Percentiles rank a stretch among this genome's conserved stretches.
Evolutionary conservation across 2,888 invertebrate genomes (phyloP).

Genomic region (Ormyrus rosae): DNA sequence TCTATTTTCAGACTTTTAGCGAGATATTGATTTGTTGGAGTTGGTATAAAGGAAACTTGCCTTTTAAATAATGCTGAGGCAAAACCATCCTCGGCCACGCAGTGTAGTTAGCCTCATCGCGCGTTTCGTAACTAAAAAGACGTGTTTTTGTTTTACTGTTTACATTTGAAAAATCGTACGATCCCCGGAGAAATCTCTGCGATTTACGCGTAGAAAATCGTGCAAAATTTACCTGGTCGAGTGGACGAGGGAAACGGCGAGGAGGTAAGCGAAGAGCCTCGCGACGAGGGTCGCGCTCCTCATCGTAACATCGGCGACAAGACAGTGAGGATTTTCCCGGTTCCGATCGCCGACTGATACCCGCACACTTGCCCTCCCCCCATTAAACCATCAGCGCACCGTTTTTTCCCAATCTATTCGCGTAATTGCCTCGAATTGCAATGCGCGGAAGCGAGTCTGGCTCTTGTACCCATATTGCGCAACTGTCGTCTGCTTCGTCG

Average conservation of each 20-base stretch:
- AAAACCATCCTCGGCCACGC: conserved; percentile 83
- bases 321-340: conserved; percentile 45
- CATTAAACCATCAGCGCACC: conserved; percentile 67
- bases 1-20: too few species aligned
- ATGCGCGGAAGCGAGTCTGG: conserved; percentile 29
- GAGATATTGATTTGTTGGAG: neutral
- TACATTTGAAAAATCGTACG: too few species aligned
- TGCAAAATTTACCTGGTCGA: conserved; percentile 63
- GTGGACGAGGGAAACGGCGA: conserved; percentile 58
- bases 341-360: conserved; percentile 28
- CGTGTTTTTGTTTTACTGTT: too few species aligned
- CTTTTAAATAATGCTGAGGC: conserved; percentile 87
- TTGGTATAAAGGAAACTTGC: conserved; percentile 73
- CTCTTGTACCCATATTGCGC: conserved; percentile 7
- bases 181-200: too few species aligned
- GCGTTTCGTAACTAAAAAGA: neutral
- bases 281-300: conserved; percentile 61
- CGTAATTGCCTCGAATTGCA: conserved; percentile 24
- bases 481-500: neutral
- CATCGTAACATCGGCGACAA: conserved; percentile 63
- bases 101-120: conserved; percentile 72
- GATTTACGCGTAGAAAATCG: neutral
- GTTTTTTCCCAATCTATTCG: conserved; percentile 35
- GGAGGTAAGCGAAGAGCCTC: conserved; percentile 54
- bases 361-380: conserved; percentile 44